These are phyloP conservation scores for Lepisosteus osseus DNA, from an alignment of 2,113 vertebrate genomes.

Conservation along the genomic window DNA sequence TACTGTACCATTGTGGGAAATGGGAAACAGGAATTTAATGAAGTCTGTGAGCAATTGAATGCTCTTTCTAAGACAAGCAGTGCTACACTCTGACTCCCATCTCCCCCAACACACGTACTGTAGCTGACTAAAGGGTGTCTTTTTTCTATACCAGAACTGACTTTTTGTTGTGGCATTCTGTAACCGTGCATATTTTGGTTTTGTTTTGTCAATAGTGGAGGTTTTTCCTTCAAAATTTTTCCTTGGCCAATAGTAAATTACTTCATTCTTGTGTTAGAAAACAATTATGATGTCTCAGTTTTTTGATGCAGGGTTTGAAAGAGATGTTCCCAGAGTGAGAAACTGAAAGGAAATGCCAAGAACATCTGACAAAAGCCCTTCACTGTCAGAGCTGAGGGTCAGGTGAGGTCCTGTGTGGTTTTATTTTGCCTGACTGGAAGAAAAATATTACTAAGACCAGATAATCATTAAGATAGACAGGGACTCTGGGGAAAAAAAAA, in stretches of 20 bases:
- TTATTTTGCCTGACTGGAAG: background rate
- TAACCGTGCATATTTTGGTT: constrained; percentile 21
- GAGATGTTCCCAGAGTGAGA: background rate
- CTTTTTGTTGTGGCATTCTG: constrained; percentile 1
- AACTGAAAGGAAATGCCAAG: background rate
- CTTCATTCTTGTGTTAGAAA: constrained; percentile 34
- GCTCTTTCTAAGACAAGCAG: constrained; percentile 41
- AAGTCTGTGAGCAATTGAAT: constrained; percentile 56
- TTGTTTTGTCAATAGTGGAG: constrained; percentile 27
- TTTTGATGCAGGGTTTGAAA: background rate
- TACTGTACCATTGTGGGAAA: constrained; percentile 22
- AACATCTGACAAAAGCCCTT: background rate
- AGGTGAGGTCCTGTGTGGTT: background rate
- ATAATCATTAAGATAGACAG: too few species aligned
- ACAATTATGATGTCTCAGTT: constrained; percentile 46
- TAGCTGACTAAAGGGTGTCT: constrained; percentile 37
- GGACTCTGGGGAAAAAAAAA: background rate
- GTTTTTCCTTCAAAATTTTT: constrained; percentile 40
- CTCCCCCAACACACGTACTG: constrained; percentile 12
- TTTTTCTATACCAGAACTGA: constrained; percentile 31
- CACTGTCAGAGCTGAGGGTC: background rate
- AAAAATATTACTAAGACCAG: too few species aligned
- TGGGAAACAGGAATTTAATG: constrained; percentile 60
- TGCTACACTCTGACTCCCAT: constrained; percentile 19
- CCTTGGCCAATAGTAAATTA: constrained; percentile 68